Conservation (phyloP, 1,140 invertebrate species). For the Myzus persicae region DNA sequence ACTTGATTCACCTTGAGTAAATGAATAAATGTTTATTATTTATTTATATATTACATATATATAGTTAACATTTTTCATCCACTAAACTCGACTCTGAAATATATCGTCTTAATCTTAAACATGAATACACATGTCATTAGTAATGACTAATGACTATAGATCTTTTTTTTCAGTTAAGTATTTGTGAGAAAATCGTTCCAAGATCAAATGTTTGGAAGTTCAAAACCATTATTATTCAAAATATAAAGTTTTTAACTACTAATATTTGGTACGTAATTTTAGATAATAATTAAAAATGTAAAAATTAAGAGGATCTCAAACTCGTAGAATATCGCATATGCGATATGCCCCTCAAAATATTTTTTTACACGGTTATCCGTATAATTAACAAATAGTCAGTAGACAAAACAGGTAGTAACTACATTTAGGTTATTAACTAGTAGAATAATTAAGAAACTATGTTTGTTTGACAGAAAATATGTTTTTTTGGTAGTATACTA, state of each 20-base stretch:
- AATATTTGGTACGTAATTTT: background rate
- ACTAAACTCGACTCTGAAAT: background rate
- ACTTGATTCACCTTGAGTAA: background rate
- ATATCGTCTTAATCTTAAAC: background rate
- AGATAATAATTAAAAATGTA: background rate
- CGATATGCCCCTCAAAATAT: too few species aligned
- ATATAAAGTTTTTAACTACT: background rate
- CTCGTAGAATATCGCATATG: too few species aligned
- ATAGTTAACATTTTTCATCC: background rate
- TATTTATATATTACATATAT: too few species aligned
- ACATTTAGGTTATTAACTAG: too few species aligned
- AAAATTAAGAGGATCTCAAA: background rate
- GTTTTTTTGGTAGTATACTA: too few species aligned
- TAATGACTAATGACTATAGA: background rate
- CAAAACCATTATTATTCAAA: background rate
- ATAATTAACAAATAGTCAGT: too few species aligned
- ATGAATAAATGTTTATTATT: background rate
- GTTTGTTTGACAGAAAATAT: too few species aligned
- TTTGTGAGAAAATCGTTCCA: background rate
- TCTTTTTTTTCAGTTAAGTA: background rate
- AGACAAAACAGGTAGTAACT: too few species aligned
- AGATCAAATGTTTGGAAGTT: constrained; percentile 48
- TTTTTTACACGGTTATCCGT: too few species aligned
- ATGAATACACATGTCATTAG: background rate
- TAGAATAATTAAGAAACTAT: too few species aligned